These are phyloP conservation scores for Phalacrocorax brasilianus DNA, from an alignment of 2,113 vertebrate genomes.

Conservation along the genomic window DNA sequence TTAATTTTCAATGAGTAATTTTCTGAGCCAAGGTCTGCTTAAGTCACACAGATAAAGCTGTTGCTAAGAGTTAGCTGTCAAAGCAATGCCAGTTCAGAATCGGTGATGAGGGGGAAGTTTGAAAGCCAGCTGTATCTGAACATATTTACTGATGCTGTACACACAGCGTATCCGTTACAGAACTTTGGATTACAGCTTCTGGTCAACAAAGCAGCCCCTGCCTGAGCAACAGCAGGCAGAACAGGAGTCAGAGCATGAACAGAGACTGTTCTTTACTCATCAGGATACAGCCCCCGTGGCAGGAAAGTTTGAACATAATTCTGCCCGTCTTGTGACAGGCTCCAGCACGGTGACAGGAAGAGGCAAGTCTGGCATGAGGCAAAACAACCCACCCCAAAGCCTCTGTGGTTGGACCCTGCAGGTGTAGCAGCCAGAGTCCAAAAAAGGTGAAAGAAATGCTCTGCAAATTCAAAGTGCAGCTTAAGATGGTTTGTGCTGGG, in stretches of 20 bases:
- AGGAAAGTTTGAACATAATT: not conserved
- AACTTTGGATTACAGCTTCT: not conserved
- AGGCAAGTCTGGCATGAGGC: not conserved
- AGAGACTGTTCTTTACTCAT: not conserved
- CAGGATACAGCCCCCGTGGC: not conserved
- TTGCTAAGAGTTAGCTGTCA: conserved; percentile 7
- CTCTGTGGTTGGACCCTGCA: not conserved
- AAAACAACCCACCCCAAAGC: not conserved
- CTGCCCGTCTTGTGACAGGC: not conserved
- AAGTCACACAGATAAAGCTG: not conserved
- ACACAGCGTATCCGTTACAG: not conserved
- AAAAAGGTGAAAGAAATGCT: not conserved
- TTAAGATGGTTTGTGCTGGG: rapidly evolving
- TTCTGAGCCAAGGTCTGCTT: not conserved
- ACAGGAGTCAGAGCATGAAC: not conserved
- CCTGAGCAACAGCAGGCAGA: not conserved
- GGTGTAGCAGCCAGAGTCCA: not conserved
- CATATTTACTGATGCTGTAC: conserved; percentile 14
- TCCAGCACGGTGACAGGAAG: not conserved
- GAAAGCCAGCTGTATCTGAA: not conserved
- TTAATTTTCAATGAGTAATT: not conserved
- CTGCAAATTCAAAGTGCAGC: not conserved
- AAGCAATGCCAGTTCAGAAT: not conserved
- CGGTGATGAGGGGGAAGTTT: rapidly evolving
- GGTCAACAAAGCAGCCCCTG: conserved; percentile 8